Percentiles rank a stretch among this genome's conserved stretches.
These are phyloP conservation scores for Onychorhynchus coronatus DNA, from an alignment of 2,113 vertebrate species.

Conservation along the genomic window DNA sequence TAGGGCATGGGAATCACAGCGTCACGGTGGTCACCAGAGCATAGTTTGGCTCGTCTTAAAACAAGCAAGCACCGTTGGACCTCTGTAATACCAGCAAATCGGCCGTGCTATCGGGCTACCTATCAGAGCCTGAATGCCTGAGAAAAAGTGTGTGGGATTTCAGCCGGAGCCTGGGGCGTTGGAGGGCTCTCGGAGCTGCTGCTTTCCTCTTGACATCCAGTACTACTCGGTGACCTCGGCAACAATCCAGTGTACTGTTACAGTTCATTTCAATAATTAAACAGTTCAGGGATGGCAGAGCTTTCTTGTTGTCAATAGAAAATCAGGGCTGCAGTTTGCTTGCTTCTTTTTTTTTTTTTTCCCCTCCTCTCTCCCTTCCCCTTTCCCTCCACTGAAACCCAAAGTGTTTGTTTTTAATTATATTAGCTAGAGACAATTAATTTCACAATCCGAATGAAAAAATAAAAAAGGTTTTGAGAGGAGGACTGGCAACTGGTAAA, in stretches of 20 bases:
- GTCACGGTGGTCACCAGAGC: conserved; percentile 88
- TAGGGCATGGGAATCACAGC: conserved; percentile 93
- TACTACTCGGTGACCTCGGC: conserved; percentile 76
- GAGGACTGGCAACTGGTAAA: conserved; percentile 74
- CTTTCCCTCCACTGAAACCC: conserved; percentile 55
- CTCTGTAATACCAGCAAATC: conserved; percentile 70
- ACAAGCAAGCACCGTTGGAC: conserved; percentile 79
- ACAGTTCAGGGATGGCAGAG: conserved; percentile 79
- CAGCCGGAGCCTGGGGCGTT: conserved; percentile 81
- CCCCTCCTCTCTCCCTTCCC: background rate
- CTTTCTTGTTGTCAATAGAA: conserved; percentile 75
- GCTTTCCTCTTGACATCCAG: conserved; percentile 75
- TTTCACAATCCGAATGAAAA: conserved; percentile 69
- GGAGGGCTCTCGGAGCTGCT: conserved; percentile 72
- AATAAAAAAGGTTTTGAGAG: background rate
- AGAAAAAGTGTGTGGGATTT: conserved; percentile 80
- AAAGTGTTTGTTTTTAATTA: conserved; percentile 78
- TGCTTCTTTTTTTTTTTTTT: background rate
- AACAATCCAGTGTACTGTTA: conserved; percentile 78
- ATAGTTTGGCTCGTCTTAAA: conserved; percentile 86
- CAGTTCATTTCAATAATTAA: conserved; percentile 90
- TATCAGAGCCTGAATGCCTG: conserved; percentile 75
- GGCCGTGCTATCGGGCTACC: conserved; percentile 75
- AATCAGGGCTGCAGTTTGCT: conserved; percentile 64
- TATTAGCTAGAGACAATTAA: conserved; percentile 75